Evolutionary conservation across 2,113 vertebrate genomes (phyloP).

Genomic region (Chionomys nivalis): DNA sequence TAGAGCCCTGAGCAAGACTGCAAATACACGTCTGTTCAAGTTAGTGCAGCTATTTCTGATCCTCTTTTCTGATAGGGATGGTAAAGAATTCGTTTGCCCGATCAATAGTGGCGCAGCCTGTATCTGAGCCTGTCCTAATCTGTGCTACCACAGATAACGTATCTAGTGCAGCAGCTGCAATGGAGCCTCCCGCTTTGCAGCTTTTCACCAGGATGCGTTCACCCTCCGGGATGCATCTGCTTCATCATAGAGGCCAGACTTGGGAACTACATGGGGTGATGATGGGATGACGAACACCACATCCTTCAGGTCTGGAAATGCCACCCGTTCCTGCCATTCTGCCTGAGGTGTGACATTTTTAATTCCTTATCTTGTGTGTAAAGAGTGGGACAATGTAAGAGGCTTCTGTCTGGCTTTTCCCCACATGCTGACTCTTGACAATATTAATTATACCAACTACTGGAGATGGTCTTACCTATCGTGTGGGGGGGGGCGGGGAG

Average conservation of each 20-base stretch:
- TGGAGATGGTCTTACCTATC: neutral
- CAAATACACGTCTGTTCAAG: conserved; percentile 28
- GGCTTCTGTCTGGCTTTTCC: neutral
- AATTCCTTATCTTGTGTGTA: neutral
- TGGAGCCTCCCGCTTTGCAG: neutral
- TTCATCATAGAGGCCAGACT: neutral
- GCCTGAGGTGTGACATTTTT: conserved; percentile 25
- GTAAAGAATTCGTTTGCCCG: conserved; percentile 57
- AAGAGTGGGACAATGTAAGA: neutral
- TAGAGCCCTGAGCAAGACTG: neutral
- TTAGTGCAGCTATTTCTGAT: conserved; percentile 30
- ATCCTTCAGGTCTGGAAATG: neutral
- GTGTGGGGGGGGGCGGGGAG: neutral
- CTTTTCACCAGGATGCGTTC: neutral
- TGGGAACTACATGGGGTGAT: neutral
- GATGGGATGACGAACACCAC: neutral
- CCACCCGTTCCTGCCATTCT: conserved; percentile 2
- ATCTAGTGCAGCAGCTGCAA: conserved; percentile 25
- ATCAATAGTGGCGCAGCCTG: conserved; percentile 36
- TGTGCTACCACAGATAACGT: conserved; percentile 12
- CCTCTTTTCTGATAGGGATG: conserved; percentile 17
- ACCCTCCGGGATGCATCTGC: neutral
- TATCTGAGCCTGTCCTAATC: conserved; percentile 39
- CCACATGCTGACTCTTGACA: neutral
- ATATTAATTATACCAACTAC: neutral